A percentile compares a stretch with the other conserved stretches of the same genome.
Conservation (phyloP, 2,797 vertebrate species). For the Xenops minutus region DNA sequence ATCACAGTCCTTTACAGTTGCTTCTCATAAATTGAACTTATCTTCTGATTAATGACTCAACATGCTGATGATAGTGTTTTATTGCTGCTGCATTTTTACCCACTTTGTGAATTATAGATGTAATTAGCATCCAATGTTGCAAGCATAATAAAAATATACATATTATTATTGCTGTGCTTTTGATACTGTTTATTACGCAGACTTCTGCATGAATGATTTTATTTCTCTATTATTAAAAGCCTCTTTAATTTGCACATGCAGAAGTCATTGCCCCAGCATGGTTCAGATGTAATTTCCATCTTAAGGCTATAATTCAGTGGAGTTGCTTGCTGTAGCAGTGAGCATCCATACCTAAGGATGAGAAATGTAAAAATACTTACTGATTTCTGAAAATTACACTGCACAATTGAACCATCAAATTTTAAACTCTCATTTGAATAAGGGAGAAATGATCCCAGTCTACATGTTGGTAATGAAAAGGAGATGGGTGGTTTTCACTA, state of each 20-base stretch:
- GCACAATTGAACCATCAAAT: neutral
- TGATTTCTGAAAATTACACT: neutral
- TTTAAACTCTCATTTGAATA: neutral
- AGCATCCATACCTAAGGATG: neutral
- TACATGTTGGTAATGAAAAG: neutral
- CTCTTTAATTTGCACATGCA: slow-evolving; percentile 60
- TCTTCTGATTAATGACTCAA: slow-evolving; percentile 62
- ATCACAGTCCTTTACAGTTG: slow-evolving; percentile 58
- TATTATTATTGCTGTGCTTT: slow-evolving; percentile 55
- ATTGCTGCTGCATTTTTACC: slow-evolving; percentile 55
- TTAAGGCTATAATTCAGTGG: slow-evolving; percentile 20
- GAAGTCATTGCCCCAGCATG: slow-evolving; percentile 33
- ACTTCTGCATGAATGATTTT: slow-evolving; percentile 59
- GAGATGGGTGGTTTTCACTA: neutral
- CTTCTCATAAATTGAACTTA: slow-evolving; percentile 58
- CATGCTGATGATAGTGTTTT: slow-evolving; percentile 63
- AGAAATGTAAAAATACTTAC: neutral
- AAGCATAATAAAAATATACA: slow-evolving; percentile 55
- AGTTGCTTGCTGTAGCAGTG: neutral
- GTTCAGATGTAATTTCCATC: slow-evolving; percentile 27
- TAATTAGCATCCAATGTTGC: slow-evolving; percentile 15
- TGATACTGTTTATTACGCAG: slow-evolving; percentile 60
- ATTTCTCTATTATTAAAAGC: slow-evolving; percentile 59
- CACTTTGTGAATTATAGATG: slow-evolving; percentile 55
- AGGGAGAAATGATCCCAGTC: neutral